Evolutionary conservation across 2,797 vertebrate genomes (phyloP).

Genomic region (Babyrousa celebensis): DNA sequence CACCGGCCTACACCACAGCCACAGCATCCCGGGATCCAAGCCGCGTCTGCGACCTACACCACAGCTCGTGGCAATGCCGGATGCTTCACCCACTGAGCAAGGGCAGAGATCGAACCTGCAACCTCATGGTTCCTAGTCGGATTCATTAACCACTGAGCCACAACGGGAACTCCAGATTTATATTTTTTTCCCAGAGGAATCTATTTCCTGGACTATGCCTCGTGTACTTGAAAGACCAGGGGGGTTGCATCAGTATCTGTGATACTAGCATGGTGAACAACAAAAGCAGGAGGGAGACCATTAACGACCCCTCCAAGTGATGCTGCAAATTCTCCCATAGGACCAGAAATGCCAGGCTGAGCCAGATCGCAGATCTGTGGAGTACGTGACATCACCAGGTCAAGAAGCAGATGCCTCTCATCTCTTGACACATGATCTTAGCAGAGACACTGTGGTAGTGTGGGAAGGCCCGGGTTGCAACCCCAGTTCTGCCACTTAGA

Average conservation of each 20-base stretch:
- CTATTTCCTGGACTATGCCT: background rate
- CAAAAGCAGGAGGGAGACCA: background rate
- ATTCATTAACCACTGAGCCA: no score
- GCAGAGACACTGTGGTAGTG: rapidly evolving
- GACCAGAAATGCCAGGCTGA: background rate
- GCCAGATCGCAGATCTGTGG: background rate
- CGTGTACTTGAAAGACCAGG: background rate
- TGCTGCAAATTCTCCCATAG: background rate
- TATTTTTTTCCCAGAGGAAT: background rate
- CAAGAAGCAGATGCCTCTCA: background rate
- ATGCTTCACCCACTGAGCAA: no score
- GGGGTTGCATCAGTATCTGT: background rate
- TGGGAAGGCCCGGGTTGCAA: background rate
- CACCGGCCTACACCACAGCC: no score
- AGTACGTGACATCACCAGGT: rapidly evolving
- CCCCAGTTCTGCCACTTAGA: background rate
- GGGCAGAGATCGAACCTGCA: no score
- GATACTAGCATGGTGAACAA: background rate
- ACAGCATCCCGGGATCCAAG: no score
- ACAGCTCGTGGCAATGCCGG: no score
- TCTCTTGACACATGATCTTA: background rate
- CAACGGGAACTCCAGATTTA: background rate
- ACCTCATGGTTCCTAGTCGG: no score
- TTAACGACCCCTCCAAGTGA: background rate
- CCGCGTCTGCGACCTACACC: no score